Percentiles rank a stretch among this genome's conserved stretches.
These are phyloP conservation scores for Drosophila sucinea DNA, from an alignment of 1,140 invertebrate species.

Conservation along the genomic window DNA sequence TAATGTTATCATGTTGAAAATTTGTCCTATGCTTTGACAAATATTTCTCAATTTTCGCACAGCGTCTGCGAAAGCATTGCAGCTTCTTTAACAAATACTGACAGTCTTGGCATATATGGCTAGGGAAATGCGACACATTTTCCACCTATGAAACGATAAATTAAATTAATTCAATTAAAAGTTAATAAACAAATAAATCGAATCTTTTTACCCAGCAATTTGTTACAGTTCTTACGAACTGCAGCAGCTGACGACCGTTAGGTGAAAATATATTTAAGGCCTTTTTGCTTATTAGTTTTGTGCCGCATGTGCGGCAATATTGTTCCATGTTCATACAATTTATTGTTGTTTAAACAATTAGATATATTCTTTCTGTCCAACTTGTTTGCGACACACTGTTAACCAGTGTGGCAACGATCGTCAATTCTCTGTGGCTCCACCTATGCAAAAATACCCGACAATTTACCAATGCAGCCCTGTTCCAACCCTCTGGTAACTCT, in stretches of 20 bases:
- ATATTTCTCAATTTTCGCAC: conserved; percentile 57
- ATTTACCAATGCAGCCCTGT: conserved; percentile 34
- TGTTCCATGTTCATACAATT: conserved; percentile 44
- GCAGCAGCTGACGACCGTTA: conserved; percentile 33
- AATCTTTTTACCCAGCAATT: conserved; percentile 56
- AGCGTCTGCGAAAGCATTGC: conserved; percentile 53
- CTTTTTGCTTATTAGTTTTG: conserved; percentile 32
- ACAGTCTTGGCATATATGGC: conserved; percentile 47
- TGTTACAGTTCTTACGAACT: conserved; percentile 46
- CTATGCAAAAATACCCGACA: too few species aligned
- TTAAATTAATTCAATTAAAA: not conserved
- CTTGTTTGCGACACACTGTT: conserved; percentile 13
- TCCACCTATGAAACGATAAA: conserved; percentile 36
- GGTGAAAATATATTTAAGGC: conserved; percentile 48
- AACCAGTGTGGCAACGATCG: too few species aligned
- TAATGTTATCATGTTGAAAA: conserved; percentile 1
- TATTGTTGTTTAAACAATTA: conserved; percentile 22
- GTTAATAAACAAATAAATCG: not conserved
- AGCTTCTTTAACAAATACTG: conserved; percentile 50
- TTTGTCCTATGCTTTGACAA: conserved; percentile 40
- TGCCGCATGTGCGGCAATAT: conserved; percentile 64
- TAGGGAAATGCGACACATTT: conserved; percentile 42
- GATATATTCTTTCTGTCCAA: conserved; percentile 16
- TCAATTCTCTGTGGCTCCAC: too few species aligned
- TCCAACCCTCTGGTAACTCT: conserved; percentile 59